Base-by-base conservation (phyloP, 2,888 invertebrate species). In the Hedychridium roseum region DNA sequence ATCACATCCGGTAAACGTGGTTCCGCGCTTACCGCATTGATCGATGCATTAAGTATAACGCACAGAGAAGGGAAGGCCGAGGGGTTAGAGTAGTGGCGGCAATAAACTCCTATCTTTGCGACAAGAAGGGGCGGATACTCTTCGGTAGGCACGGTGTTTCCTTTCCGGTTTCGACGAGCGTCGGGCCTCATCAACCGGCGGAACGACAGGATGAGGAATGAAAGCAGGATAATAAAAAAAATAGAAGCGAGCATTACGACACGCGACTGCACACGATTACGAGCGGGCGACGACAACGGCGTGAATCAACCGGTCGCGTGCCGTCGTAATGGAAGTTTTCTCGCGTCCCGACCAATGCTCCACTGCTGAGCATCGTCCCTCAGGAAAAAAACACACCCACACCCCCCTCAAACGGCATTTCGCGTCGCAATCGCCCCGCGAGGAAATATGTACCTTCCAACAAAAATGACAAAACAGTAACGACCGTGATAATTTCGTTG, bases 251-350 rank as follows among this genome's bases (percentile, higher is more conserved):
- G 38, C 7, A 50, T 53, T 38, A 41, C 53, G 50, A 50, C 53
- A 53, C 50, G 53, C 45, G 53, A 50, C 53, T 34, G 7, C 3
- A 7, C 11, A 11, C 14, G 20, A 12, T 7, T n/a, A n/a, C 16
- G 26, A 15, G n/a, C 20, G 21, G 35, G 20, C 9, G n/a, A 14
- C 32, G 34, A 41, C 37, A 16, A 35, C 17, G 37, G 12, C 43
- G 50, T 38, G 50, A 54, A 54, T 54, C 50, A 38, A 39, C 27
- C 12, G 40, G 50, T 54, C 54, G 50, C 46, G 53, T 53, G 53
- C 43, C 46, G 21, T 44, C 30, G 16, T 53, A 53, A 53, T 53
- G 45, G 42, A 40, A 50, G 23, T 27, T 20, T 17, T 11, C 16
- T 43, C 12, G 21, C n/a, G 14, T 9, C 12, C 11, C 14, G 32